A percentile compares a stretch with the other conserved stretches of the same genome.
phyloP scores from a whole-genome alignment of 2,113 vertebrate genomes.

The Galeopterus variegatus region DNA sequence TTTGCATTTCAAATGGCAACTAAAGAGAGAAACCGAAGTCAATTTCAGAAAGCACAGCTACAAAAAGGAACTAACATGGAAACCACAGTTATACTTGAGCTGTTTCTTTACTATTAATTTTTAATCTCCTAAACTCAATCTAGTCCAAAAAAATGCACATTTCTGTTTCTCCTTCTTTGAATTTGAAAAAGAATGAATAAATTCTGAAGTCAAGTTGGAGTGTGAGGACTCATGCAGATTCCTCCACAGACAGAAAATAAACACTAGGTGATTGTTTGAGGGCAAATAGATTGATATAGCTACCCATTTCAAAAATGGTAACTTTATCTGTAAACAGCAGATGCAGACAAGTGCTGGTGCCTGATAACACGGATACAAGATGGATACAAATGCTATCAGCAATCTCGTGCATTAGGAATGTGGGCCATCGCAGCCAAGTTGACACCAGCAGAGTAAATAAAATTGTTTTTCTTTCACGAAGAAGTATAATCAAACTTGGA shows the following conservation, averaged over 20 bases:
- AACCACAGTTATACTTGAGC: conserved; percentile 57
- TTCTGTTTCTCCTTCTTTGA: conserved; percentile 69
- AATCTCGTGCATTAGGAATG: conserved; percentile 56
- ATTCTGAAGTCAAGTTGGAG: conserved; percentile 73
- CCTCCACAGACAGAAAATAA: conserved; percentile 85
- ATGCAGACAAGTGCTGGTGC: conserved; percentile 60
- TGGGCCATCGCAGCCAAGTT: background rate
- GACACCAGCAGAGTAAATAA: conserved; percentile 36
- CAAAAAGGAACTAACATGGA: conserved; percentile 64
- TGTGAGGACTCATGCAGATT: conserved; percentile 70
- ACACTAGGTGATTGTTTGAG: conserved; percentile 82
- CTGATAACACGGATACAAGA: conserved; percentile 68
- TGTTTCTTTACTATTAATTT: conserved; percentile 76
- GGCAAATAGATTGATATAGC: conserved; percentile 82
- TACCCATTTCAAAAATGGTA: conserved; percentile 81
- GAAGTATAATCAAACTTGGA: background rate
- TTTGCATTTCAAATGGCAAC: conserved; percentile 78
- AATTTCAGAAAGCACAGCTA: conserved; percentile 71
- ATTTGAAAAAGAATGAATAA: conserved; percentile 77
- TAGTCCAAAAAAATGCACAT: conserved; percentile 14
- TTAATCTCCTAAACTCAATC: conserved; percentile 59
- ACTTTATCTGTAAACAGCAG: conserved; percentile 86
- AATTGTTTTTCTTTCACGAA: background rate
- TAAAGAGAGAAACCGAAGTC: conserved; percentile 72
- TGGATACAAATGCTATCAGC: conserved; percentile 72